These are phyloP conservation scores for Keiferia lycopersicella DNA, from an alignment of 2,888 invertebrate species.

Conservation along the genomic window DNA sequence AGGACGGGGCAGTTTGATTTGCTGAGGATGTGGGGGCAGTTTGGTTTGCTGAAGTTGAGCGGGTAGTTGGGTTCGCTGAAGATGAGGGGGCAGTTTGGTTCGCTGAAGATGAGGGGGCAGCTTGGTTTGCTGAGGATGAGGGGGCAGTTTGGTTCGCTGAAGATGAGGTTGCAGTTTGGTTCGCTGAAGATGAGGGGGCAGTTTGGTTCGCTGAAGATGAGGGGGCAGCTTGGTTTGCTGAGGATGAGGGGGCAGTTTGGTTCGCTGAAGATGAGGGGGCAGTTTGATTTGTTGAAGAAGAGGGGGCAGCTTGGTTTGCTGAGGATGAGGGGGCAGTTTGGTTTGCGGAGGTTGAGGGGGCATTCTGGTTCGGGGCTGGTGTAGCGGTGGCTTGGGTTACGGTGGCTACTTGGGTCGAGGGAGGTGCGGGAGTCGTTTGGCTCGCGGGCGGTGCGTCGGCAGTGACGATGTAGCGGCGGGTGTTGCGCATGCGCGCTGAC, in stretches of 20 bases:
- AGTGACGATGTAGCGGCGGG: conserved; percentile 20
- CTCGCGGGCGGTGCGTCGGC: background rate
- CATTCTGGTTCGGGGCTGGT: background rate
- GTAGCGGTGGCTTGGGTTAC: background rate
- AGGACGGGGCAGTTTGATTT: background rate
- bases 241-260: background rate
- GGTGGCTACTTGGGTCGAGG: background rate
- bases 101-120: background rate
- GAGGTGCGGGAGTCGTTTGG: background rate
- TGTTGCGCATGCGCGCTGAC: conserved; percentile 58
- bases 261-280: background rate
- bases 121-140: background rate
- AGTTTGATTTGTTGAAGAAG: background rate
- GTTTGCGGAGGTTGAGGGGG: background rate
- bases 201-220: background rate
- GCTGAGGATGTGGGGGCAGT: background rate
- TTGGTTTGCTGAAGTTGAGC: background rate
- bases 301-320: background rate
- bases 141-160: background rate
- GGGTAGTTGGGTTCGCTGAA: background rate
- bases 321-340: background rate
- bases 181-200: background rate
- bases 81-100: background rate
- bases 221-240: background rate
- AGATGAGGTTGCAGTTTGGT: background rate